A percentile compares a stretch with the other conserved stretches of the same genome.
Conservation (phyloP, 2,797 vertebrate genomes). For the Trichosurus vulpecula region DNA sequence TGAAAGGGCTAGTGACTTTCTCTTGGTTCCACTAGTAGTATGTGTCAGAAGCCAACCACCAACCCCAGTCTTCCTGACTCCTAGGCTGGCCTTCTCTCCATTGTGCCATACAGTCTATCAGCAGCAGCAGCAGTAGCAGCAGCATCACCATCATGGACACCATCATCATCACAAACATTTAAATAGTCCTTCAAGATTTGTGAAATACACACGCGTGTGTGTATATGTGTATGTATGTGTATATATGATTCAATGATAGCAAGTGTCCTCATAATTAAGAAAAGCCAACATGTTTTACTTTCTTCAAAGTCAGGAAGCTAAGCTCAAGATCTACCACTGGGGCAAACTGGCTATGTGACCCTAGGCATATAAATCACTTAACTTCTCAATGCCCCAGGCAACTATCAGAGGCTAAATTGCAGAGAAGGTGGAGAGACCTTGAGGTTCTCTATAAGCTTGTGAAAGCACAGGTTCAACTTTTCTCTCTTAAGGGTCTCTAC, state of each 20-base stretch:
- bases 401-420: background rate
- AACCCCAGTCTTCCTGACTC: background rate
- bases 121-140: background rate
- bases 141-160: too few relatives aligned
- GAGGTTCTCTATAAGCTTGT: background rate
- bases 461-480: background rate
- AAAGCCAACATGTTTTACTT: background rate
- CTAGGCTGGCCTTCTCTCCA: background rate
- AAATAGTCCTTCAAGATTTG: background rate
- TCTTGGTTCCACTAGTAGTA: background rate
- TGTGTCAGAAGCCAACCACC: background rate
- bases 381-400: background rate
- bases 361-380: background rate
- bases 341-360: background rate
- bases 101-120: background rate
- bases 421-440: background rate
- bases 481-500: background rate
- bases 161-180: background rate
- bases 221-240: background rate
- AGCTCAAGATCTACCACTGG: background rate
- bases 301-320: background rate
- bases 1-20: background rate
- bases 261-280: background rate
- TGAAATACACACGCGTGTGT: background rate
- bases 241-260: background rate